Evolutionary conservation across 2,888 invertebrate species (phyloP).

Genomic region (Hirtodrosophila alboralis): DNA sequence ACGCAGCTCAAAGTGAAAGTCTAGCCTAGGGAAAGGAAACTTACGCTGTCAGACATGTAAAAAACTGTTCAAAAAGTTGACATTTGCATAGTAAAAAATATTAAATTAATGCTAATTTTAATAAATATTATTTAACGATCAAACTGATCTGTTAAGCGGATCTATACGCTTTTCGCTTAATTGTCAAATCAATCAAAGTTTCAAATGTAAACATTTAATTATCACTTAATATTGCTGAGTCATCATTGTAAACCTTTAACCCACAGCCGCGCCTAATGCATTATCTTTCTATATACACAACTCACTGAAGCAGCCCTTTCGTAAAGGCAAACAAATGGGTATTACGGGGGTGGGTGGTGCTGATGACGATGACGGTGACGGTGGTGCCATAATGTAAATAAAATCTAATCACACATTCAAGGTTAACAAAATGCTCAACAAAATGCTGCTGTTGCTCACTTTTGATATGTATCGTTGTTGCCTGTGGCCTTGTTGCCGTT

Average conservation of each 20-base stretch:
- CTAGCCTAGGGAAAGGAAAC: slow-evolving; percentile 20
- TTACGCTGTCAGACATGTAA: neutral
- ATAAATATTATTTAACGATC: too few relatives aligned
- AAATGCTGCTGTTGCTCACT: slow-evolving; percentile 44
- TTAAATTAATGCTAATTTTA: too few relatives aligned
- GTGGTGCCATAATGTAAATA: slow-evolving; percentile 43
- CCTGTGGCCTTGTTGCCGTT: slow-evolving; percentile 34
- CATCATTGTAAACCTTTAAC: slow-evolving; percentile 22
- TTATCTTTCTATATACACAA: slow-evolving; percentile 3
- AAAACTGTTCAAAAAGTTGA: slow-evolving; percentile 4
- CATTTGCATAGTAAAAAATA: too few relatives aligned
- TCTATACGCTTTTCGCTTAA: slow-evolving; percentile 17
- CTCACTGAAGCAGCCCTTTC: slow-evolving; percentile 1
- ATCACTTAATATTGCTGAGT: slow-evolving; percentile 19
- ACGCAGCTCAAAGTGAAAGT: slow-evolving; percentile 56
- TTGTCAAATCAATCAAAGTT: slow-evolving; percentile 2
- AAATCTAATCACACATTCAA: slow-evolving; percentile 71
- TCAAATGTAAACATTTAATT: slow-evolving; percentile 11
- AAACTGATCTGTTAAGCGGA: too few relatives aligned
- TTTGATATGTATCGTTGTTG: slow-evolving; percentile 41
- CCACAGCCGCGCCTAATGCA: slow-evolving; percentile 1
- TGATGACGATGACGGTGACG: neutral
- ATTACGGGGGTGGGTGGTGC: neutral
- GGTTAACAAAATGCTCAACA: slow-evolving; percentile 52
- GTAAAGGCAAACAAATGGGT: neutral